Evolutionary conservation across 2,888 invertebrate genomes (phyloP).

Genomic region (Protula sp.): DNA sequence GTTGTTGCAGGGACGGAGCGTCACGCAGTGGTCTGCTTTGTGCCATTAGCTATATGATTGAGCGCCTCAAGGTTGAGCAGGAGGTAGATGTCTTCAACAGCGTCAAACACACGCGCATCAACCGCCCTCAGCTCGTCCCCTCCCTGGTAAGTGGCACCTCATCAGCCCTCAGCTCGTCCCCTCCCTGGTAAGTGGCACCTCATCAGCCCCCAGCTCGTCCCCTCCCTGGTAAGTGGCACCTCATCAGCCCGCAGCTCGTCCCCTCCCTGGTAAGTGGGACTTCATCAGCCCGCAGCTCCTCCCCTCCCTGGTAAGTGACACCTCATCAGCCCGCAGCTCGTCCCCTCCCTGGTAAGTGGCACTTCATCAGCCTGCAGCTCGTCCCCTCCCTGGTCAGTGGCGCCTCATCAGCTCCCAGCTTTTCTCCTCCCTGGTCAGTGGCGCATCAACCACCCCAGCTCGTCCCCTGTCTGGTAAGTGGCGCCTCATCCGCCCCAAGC

Average conservation of each 20-base stretch:
- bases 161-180: slow-evolving; percentile 47
- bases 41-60: slow-evolving; percentile 43
- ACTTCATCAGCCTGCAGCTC: slow-evolving; percentile 47
- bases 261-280: slow-evolving; percentile 30
- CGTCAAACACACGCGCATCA: slow-evolving; percentile 46
- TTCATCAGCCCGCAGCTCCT: slow-evolving; percentile 49
- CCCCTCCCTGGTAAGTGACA: slow-evolving; percentile 31
- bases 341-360: slow-evolving; percentile 31
- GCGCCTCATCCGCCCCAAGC: no score
- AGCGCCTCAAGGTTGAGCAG: slow-evolving; percentile 45
- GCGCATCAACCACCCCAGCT: no score
- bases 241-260: slow-evolving; percentile 47
- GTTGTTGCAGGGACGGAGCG: slow-evolving; percentile 43
- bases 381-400: slow-evolving; percentile 32
- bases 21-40: slow-evolving; percentile 48
- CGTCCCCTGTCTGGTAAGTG: no score
- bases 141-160: slow-evolving; percentile 32
- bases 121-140: slow-evolving; percentile 46
- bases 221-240: slow-evolving; percentile 32
- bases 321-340: slow-evolving; percentile 46
- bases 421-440: no score
- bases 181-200: slow-evolving; percentile 32
- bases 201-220: slow-evolving; percentile 47
- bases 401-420: no score
- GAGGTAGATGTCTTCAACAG: slow-evolving; percentile 51